Conservation (phyloP, 2,888 invertebrate species). For the Leistus spinibarbis region DNA sequence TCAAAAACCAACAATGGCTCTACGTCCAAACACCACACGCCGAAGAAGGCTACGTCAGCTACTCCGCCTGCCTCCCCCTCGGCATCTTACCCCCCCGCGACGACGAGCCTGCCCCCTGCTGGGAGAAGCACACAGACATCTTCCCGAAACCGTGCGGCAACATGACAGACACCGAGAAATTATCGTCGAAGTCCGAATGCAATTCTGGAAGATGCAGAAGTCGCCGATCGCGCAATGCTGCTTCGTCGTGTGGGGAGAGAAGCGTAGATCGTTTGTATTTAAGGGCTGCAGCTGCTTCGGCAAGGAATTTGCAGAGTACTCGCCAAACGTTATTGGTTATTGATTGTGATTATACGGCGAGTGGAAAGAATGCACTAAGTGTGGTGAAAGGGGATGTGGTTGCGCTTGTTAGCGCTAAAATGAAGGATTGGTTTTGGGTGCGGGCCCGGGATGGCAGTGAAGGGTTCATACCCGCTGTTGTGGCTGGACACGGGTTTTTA, state of each 20-base stretch:
- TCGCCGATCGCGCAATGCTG: conserved; percentile 50
- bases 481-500: conserved; percentile 80
- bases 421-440: conserved; percentile 77
- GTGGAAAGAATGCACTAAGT: conserved; percentile 64
- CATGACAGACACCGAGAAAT: conserved; percentile 79
- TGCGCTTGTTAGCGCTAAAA: conserved; percentile 65
- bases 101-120: conserved; percentile 71
- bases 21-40: conserved; percentile 86
- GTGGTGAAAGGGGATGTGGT: conserved; percentile 79
- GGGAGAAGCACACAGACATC: conserved; percentile 82
- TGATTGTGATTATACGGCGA: conserved; percentile 68
- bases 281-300: conserved; percentile 63
- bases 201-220: conserved; percentile 61
- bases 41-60: conserved; percentile 81
- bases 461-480: conserved; percentile 78
- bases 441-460: conserved; percentile 71
- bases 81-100: conserved; percentile 64
- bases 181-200: conserved; percentile 69
- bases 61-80: conserved; percentile 76
- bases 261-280: conserved; percentile 76
- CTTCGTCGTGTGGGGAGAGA: conserved; percentile 67
- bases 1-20: conserved; percentile 83
- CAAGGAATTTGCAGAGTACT: conserved; percentile 51
- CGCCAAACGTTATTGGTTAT: conserved; percentile 75
- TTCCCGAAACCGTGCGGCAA: conserved; percentile 83